phyloP scores from a whole-genome alignment of 23 tunicate species.

The Aplidium turbinatum region DNA sequence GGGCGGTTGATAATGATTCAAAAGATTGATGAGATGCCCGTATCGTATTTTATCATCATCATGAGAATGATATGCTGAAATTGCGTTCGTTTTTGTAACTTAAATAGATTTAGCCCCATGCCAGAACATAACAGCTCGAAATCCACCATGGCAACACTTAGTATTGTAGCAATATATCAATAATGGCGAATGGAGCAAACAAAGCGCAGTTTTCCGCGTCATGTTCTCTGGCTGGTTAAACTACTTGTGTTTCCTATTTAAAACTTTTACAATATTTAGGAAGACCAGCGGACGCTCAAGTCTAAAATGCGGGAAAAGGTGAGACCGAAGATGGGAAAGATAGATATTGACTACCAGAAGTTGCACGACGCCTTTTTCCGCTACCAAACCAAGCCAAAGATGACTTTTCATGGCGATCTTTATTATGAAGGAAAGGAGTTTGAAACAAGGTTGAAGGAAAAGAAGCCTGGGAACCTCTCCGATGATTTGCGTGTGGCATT shows the following conservation, averaged over 20 bases:
- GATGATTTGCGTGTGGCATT: conserved; percentile 87
- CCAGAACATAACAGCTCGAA: too few species aligned
- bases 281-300: conserved; percentile 86
- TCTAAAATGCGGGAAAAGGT: conserved; percentile 97
- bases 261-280: conserved; percentile 41
- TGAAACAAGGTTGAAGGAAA: conserved; percentile 94
- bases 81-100: background rate
- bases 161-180: background rate
- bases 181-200: too few species aligned
- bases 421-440: conserved; percentile 99
- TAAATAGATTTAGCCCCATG: too few species aligned
- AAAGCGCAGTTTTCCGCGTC: too few species aligned
- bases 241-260: background rate
- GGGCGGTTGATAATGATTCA: too few species aligned
- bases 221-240: too few species aligned
- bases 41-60: background rate
- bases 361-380: conserved; percentile 99
- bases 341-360: conserved; percentile 99
- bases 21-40: too few species aligned
- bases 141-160: background rate
- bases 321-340: conserved; percentile 98
- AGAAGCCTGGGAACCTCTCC: conserved; percentile 93
- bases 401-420: conserved; percentile 97
- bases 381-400: conserved; percentile 96
- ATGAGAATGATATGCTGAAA: background rate